Evolutionary conservation across 2,888 invertebrate species (phyloP), one percentile per base, ranked within the genome.

Genomic region (Pomacea canaliculata): DNA sequence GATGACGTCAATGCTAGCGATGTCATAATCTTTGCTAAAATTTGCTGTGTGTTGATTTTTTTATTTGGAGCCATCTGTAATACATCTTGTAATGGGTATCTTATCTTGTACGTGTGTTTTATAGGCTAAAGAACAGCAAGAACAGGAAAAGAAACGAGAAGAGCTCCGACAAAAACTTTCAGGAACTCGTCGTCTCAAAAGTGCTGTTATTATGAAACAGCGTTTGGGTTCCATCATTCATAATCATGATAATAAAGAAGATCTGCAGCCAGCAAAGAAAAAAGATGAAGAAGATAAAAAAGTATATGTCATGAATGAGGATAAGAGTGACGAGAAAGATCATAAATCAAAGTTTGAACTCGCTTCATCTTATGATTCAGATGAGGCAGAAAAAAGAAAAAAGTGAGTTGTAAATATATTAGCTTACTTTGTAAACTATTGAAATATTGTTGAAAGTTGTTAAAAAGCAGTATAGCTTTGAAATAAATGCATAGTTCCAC

Each of bases 181-280:
- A 8, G 86, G 86, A 23, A 86, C 83, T 37, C 78, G 79, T 12
- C 86, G 87, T 71, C 79, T 90, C 66, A 89, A 89, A 81, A 90
- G 90, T 80, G 88, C 90, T 13, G 87, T 90, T n/a, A 83, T 90
- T 9, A 84, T 88, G 85, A 85, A 83, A 72, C 85, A 85, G 85
- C 87, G 85, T 80, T 82, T 84, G 71, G 80, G 77, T 7, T 79
- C 81, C 19, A 79, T 82, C 16, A 48, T 68, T 8, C 78, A 74
- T 16, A 71, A 37, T 37, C 37, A 68, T 12, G 49, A 23, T 1
- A 59, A 65, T n/a, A 73, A 67, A 12, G 51, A 66, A 73, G 37
- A 23, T 27, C 37, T 23, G 16, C 46, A 63, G 65, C 3, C 60
- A 19, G 63, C 71, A 19, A 60, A n/a, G 19, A 69, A 62, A 19